phyloP scores from a whole-genome alignment of 2,888 invertebrate genomes.

The Volucella inflata region DNA sequence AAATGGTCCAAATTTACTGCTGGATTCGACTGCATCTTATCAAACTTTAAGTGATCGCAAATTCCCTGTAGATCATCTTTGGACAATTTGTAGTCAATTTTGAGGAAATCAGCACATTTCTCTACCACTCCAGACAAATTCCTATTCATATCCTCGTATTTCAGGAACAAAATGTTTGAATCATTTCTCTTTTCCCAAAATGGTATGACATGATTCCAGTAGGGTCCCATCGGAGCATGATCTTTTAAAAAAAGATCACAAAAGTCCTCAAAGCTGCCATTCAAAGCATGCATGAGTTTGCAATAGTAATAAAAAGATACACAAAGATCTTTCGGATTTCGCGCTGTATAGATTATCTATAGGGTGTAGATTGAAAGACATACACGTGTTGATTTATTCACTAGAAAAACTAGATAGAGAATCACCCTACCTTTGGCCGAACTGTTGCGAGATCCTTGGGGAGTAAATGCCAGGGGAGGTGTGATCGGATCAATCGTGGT shows the following conservation, averaged over 20 bases:
- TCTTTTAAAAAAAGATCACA: conserved; percentile 89
- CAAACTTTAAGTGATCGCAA: conserved; percentile 90
- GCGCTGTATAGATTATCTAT: conserved; percentile 92
- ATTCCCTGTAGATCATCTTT: conserved; percentile 88
- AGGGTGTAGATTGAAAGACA: neutral
- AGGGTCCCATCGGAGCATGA: conserved; percentile 86
- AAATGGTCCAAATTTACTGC: conserved; percentile 90
- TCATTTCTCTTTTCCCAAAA: conserved; percentile 90
- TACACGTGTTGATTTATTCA: neutral
- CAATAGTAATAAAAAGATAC: conserved; percentile 95
- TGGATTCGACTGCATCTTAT: conserved; percentile 92
- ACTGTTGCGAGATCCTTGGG: conserved; percentile 87
- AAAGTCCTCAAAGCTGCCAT: conserved; percentile 89
- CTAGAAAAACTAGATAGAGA: neutral
- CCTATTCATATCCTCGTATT: conserved; percentile 92
- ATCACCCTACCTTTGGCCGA: conserved; percentile 88
- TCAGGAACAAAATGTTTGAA: conserved; percentile 90
- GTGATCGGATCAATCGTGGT: conserved; percentile 90
- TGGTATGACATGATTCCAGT: conserved; percentile 87
- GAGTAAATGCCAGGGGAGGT: conserved; percentile 89
- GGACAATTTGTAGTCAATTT: conserved; percentile 86
- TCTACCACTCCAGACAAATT: conserved; percentile 88
- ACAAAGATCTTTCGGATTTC: conserved; percentile 95
- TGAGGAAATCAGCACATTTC: conserved; percentile 86
- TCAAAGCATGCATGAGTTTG: conserved; percentile 87